Base-by-base conservation (phyloP, 1,140 invertebrate species). In the Eumaeus atala region DNA sequence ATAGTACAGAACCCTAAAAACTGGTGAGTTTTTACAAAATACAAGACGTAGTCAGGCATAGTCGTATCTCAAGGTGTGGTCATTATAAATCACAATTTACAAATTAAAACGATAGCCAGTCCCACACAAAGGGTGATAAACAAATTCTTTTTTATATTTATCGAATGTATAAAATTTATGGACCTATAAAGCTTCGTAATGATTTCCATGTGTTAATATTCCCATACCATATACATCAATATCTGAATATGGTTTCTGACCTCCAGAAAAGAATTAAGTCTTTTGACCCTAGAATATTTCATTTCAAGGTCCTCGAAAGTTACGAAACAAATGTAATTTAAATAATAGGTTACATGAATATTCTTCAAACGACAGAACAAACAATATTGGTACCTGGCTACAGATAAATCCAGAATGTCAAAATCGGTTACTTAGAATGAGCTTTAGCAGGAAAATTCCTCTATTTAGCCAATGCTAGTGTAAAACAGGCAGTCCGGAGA, bases 191-290 rank as follows among this genome's bases (percentile, higher is more conserved):
- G 40, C 14, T 14, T 40, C n/a, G 6, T 44, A 9, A 44, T 44
- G 40, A 44, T 16, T 44, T 44, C 14, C 14, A 44, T 44, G 14
- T 44, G 40, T 44, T 16, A 44, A 44, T 44, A 44, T 44, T 44
- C 17, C 14, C 40, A 44, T 16, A 16, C 17, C 17, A 44, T 8
- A 44, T 44, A 16, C 40, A 44, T 44, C 14, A 44, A 44, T 16
- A 28, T 28, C 21, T 28, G 40, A 16, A 44, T 44, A 44, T 44
- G 40, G 40, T 44, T 40, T 44, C 16, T 28, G 40, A 44, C 40
- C 40, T 44, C 40, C 16, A 16, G 21, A 28, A n/a, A n/a, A 6
- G 21, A 28, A 28, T 28, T 28, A 28, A 2, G 21, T 2, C 21
- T 28, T 28, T 28, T 28, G 21, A 28, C 21, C 21, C 21, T 28